These are phyloP conservation scores for Morelia viridis DNA, from an alignment of 2,797 vertebrate genomes.

Conservation along the genomic window DNA sequence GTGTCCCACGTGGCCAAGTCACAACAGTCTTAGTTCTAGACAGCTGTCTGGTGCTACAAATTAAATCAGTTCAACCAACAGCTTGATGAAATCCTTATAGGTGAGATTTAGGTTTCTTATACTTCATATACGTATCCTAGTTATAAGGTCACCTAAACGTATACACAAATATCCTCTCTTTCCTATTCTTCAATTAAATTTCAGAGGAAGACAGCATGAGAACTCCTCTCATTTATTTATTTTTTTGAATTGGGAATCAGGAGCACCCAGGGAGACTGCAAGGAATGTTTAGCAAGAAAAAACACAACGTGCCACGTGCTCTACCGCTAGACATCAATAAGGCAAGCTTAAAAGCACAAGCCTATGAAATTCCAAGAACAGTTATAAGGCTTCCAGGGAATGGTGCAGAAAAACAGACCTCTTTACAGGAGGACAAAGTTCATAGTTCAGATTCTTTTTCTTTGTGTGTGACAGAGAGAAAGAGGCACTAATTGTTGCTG, in stretches of 20 bases:
- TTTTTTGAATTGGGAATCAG: not conserved
- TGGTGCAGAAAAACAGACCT: not conserved
- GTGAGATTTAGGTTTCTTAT: not conserved
- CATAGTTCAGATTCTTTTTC: not conserved
- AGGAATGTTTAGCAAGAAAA: not conserved
- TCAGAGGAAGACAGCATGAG: not conserved
- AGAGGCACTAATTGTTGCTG: not conserved
- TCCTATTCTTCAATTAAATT: not conserved
- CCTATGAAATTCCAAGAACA: not conserved
- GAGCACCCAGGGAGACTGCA: too few species aligned
- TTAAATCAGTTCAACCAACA: not conserved
- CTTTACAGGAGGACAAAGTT: not conserved
- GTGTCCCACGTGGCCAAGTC: not conserved
- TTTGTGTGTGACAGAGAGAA: not conserved
- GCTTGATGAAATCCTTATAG: not conserved
- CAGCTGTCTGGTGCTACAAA: not conserved
- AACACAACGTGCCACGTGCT: not conserved
- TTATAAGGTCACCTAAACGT: not conserved
- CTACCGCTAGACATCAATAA: not conserved
- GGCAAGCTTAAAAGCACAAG: not conserved
- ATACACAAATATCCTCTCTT: not conserved
- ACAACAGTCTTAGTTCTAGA: not conserved
- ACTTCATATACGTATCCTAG: not conserved
- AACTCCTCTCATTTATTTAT: not conserved
- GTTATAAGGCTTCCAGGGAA: not conserved